These are phyloP conservation scores for Camponotus floridanus DNA, from an alignment of 1,140 invertebrate genomes.

Conservation along the genomic window DNA sequence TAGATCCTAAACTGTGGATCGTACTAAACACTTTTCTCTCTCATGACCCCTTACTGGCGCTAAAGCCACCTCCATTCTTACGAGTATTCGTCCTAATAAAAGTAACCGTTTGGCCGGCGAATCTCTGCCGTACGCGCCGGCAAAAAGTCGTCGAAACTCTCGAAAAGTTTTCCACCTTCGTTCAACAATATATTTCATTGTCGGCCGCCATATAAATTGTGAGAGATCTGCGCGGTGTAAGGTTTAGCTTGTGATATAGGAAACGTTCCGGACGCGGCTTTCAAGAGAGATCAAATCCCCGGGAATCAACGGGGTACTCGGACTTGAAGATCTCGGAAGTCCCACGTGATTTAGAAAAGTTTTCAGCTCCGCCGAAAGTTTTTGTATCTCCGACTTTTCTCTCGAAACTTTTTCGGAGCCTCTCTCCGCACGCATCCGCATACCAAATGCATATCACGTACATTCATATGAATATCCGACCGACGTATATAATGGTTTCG, in stretches of 20 bases:
- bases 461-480: slow-evolving; percentile 25
- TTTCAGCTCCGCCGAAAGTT: slow-evolving; percentile 49
- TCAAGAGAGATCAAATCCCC: slow-evolving; percentile 49
- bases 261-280: slow-evolving; percentile 34
- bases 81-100: slow-evolving; percentile 55
- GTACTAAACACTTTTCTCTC: slow-evolving; percentile 41
- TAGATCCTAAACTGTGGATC: slow-evolving; percentile 26
- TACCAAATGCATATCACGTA: slow-evolving; percentile 30
- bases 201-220: slow-evolving; percentile 55
- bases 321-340: slow-evolving; percentile 49
- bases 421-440: neutral
- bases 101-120: slow-evolving; percentile 57
- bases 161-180: slow-evolving; percentile 39
- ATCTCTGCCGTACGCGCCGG: slow-evolving; percentile 26
- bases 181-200: slow-evolving; percentile 55
- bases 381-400: slow-evolving; percentile 40
- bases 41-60: neutral
- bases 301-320: slow-evolving; percentile 39
- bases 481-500: slow-evolving; percentile 15
- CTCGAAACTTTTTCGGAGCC: neutral
- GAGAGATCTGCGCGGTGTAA: slow-evolving; percentile 56
- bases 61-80: slow-evolving; percentile 34
- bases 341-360: slow-evolving; percentile 50
- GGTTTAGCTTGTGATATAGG: slow-evolving; percentile 57
- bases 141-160: slow-evolving; percentile 47